Evolutionary conservation across 2,797 vertebrate genomes (phyloP).

Genomic region (Paratrypauchen microcephalus): DNA sequence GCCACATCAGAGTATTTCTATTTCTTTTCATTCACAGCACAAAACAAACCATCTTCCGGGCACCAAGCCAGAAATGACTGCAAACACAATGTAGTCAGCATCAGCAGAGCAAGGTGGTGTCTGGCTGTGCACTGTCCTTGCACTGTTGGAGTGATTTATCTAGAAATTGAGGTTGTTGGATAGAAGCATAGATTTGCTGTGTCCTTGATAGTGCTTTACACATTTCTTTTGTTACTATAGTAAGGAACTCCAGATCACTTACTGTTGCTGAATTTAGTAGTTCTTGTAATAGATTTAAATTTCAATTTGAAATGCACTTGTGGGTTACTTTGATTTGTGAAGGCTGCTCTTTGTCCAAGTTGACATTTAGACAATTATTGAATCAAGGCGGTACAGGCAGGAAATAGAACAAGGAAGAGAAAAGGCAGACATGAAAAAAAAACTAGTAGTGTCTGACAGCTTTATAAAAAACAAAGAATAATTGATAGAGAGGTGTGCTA

Average conservation of each 20-base stretch:
- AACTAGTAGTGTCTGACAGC: not conserved
- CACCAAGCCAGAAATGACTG: conserved; percentile 56
- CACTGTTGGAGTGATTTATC: conserved; percentile 3
- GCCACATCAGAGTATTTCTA: conserved; percentile 33
- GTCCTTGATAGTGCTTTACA: not conserved
- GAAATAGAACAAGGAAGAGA: not conserved
- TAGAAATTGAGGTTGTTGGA: not conserved
- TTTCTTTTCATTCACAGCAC: conserved; percentile 46
- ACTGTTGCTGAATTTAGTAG: not conserved
- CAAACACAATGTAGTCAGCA: conserved; percentile 45
- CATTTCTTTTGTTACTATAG: not conserved
- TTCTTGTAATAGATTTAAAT: not conserved
- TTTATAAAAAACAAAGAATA: not conserved
- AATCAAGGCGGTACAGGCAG: not conserved
- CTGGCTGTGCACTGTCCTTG: conserved; percentile 22
- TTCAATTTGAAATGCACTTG: not conserved
- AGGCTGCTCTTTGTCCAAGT: conserved; percentile 8
- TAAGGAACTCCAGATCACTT: not conserved
- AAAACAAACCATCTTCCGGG: conserved; percentile 59
- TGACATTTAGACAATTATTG: conserved; percentile 6
- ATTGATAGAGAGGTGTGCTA: not conserved
- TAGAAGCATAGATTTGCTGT: not conserved
- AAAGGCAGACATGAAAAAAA: conserved; percentile 2
- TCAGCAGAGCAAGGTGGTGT: conserved; percentile 28
- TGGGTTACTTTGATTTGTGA: conserved; percentile 2